Conservation (phyloP, 2,888 invertebrate species). For the Eudasyphora cyanicolor region DNA sequence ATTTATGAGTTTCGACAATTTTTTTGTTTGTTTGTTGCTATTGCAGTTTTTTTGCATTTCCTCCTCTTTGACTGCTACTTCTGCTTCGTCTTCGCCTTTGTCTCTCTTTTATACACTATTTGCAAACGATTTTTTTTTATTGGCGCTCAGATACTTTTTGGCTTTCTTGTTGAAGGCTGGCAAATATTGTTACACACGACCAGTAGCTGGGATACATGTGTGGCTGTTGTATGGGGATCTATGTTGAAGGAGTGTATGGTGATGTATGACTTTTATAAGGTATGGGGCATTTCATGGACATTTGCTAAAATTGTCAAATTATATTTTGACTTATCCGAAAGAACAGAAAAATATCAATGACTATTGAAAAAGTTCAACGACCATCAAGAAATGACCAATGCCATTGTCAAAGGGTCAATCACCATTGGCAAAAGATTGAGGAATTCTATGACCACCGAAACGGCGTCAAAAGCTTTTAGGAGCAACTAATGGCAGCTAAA, state of each 20-base stretch:
- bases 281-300: conserved; percentile 33
- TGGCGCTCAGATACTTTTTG: background rate
- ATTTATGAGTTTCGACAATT: conserved; percentile 78
- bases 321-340: no score
- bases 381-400: no score
- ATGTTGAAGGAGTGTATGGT: background rate
- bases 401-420: no score
- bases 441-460: no score
- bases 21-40: conserved; percentile 45
- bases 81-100: conserved; percentile 29
- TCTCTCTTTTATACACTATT: conserved; percentile 28
- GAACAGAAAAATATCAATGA: no score
- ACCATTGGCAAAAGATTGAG: no score
- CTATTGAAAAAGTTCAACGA: no score
- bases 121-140: conserved; percentile 9
- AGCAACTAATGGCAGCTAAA: no score
- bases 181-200: conserved; percentile 29
- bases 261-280: background rate
- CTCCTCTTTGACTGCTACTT: background rate
- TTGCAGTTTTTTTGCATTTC: conserved; percentile 11
- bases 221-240: background rate
- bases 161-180: conserved; percentile 34
- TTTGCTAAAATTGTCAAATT: no score
- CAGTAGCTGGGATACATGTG: background rate
- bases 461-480: no score